These are phyloP conservation scores for Takifugu ocellatus DNA, from an alignment of 2,797 vertebrate species.

Conservation along the genomic window DNA sequence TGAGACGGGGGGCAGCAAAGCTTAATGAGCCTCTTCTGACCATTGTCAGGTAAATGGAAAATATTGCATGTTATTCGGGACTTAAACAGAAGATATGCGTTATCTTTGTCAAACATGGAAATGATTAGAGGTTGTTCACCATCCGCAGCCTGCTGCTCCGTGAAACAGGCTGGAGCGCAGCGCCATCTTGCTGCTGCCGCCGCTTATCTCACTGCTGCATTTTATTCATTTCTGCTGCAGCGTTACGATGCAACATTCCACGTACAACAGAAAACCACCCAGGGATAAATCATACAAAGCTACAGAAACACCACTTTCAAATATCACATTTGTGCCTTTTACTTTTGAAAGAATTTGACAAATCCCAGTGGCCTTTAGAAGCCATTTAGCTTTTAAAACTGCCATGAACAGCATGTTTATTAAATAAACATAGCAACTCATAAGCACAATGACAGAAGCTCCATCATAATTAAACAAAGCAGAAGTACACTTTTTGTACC, in stretches of 20 bases:
- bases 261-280: not conserved
- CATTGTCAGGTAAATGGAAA: constrained; percentile 5
- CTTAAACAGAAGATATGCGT: not conserved
- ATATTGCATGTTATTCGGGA: constrained; percentile 7
- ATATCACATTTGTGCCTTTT: not conserved
- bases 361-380: too few species aligned
- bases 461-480: not conserved
- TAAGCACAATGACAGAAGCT: constrained; percentile 10
- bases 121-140: constrained; percentile 15
- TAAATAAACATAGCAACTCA: constrained; percentile 11
- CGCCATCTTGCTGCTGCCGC: constrained; percentile 52
- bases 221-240: too few species aligned
- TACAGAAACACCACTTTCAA: not conserved
- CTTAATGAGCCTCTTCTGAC: constrained; percentile 26
- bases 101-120: constrained; percentile 11
- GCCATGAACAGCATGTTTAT: too few species aligned
- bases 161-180: constrained; percentile 35
- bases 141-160: constrained; percentile 7
- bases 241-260: not conserved
- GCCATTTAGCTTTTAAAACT: not conserved
- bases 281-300: not conserved
- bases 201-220: not conserved
- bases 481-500: too few species aligned
- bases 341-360: not conserved
- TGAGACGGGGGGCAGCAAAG: constrained; percentile 8